Percentiles rank a stretch among this genome's conserved stretches.
Evolutionary conservation across 2,113 vertebrate genomes (phyloP).

Genomic region (Willisornis vidua): DNA sequence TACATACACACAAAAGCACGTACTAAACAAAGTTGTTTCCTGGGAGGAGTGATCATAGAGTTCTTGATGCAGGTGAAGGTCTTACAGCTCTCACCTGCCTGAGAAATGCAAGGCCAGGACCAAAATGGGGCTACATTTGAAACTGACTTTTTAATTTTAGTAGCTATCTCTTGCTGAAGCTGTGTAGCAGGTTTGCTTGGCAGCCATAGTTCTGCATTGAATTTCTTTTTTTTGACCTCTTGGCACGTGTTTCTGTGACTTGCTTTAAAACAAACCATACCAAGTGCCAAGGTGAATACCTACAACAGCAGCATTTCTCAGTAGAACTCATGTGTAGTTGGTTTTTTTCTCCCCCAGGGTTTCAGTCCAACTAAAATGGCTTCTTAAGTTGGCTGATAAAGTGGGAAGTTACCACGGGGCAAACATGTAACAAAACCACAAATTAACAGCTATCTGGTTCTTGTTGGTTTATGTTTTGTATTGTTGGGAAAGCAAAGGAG

Average conservation of each 20-base stretch:
- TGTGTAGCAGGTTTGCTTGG: background rate
- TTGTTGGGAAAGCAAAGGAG: background rate
- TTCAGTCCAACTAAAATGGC: background rate
- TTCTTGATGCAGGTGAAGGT: background rate
- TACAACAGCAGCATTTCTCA: conserved; percentile 7
- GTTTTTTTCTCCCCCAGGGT: background rate
- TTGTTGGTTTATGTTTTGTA: background rate
- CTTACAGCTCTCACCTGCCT: background rate
- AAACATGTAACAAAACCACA: background rate
- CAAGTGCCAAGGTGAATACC: background rate
- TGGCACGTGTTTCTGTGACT: background rate
- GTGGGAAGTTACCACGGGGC: background rate
- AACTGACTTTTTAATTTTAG: background rate
- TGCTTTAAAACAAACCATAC: background rate
- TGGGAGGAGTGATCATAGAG: background rate
- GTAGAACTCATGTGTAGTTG: background rate
- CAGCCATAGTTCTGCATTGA: background rate
- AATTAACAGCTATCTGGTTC: background rate
- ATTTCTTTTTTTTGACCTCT: conserved; percentile 1
- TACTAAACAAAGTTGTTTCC: background rate
- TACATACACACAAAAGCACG: conserved; percentile 24
- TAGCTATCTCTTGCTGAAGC: background rate
- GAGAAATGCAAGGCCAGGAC: background rate
- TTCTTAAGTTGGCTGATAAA: background rate
- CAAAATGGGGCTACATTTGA: background rate